phyloP scores from a whole-genome alignment of 1,140 invertebrate species.

The Papilio dardanus region DNA sequence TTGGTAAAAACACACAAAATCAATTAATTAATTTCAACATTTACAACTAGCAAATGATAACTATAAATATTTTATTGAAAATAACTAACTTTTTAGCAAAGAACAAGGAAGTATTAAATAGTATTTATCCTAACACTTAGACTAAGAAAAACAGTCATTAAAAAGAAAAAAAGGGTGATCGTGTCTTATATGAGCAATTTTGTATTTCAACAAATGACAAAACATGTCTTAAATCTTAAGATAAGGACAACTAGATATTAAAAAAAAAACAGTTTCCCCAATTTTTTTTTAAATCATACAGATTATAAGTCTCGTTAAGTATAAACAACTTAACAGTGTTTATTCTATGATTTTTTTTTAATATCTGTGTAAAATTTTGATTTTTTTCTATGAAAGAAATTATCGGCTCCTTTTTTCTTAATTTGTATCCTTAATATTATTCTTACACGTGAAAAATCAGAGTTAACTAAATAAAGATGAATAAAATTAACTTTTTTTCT shows the following conservation, averaged over 20 bases:
- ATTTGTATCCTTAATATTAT: neutral
- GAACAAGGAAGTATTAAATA: neutral
- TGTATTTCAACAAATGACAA: too few relatives aligned
- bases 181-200: neutral
- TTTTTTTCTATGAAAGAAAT: neutral
- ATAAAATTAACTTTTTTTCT: neutral
- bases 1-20: slow-evolving; percentile 46
- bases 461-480: neutral
- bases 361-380: neutral
- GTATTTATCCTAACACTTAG: neutral
- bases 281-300: too few relatives aligned
- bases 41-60: slow-evolving; percentile 39
- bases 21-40: slow-evolving; percentile 14
- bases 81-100: neutral
- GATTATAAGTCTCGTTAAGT: too few relatives aligned
- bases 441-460: neutral
- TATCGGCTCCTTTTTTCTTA: neutral
- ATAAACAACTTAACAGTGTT: too few relatives aligned
- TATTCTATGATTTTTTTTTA: too few relatives aligned
- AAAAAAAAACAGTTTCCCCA: too few relatives aligned
- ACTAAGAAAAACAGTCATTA: neutral
- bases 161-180: neutral
- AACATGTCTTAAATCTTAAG: too few relatives aligned
- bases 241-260: too few relatives aligned
- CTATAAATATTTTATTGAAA: neutral